These are phyloP conservation scores for Pristionchus fissidentatus DNA, from an alignment of 2,888 invertebrate genomes.

Conservation along the genomic window DNA sequence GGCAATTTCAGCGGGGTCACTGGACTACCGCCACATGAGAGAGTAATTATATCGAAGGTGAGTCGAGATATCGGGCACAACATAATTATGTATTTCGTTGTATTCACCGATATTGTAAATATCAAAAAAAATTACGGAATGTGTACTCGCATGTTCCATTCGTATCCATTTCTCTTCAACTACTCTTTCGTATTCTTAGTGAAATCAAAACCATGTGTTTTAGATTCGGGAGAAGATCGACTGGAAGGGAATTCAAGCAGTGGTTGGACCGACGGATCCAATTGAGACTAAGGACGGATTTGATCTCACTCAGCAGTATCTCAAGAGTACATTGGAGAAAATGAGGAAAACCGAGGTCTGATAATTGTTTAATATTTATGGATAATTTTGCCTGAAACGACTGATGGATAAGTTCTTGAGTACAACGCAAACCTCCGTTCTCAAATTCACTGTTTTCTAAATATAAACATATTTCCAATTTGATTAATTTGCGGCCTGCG, in stretches of 20 bases:
- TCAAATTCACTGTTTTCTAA: too few relatives aligned
- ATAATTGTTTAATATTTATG: not conserved
- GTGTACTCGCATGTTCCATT: too few relatives aligned
- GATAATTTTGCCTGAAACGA: not conserved
- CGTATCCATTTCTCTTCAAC: too few relatives aligned
- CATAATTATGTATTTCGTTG: too few relatives aligned
- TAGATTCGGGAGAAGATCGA: conserved; percentile 20
- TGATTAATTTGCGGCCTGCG: not conserved
- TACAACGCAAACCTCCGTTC: too few relatives aligned
- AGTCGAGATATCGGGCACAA: too few relatives aligned
- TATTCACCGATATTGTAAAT: too few relatives aligned
- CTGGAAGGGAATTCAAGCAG: conserved; percentile 35
- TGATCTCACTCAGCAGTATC: conserved; percentile 20
- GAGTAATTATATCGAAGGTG: conserved; percentile 6
- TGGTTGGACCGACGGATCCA: not conserved
- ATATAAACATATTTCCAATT: too few relatives aligned
- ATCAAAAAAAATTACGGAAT: not conserved
- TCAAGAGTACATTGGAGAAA: conserved; percentile 22
- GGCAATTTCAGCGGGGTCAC: conserved; percentile 9
- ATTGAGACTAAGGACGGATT: not conserved
- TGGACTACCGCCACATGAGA: not conserved
- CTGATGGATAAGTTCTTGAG: not conserved
- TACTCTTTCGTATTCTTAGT: too few relatives aligned
- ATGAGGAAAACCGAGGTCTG: conserved; percentile 41
- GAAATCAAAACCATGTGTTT: too few relatives aligned